Percentiles rank a stretch among this genome's conserved stretches.
phyloP scores from a whole-genome alignment of 53 echinoderm and acorn worm genomes.

The Echinarachnius parma region DNA sequence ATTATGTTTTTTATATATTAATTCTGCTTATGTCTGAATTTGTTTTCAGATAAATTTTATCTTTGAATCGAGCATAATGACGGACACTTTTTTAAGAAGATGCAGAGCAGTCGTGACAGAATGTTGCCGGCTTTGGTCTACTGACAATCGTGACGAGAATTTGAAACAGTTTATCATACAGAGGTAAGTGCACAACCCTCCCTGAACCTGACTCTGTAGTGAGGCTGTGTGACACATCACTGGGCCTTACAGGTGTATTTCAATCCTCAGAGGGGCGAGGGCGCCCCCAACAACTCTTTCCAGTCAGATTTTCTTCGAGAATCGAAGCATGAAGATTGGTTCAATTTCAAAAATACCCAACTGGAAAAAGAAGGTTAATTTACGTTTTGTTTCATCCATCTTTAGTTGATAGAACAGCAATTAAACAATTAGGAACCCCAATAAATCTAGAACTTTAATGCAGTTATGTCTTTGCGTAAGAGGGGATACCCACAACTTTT shows the following conservation, averaged over 20 bases:
- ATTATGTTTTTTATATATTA: no score
- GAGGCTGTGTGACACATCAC: conserved; percentile 8
- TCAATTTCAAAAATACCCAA: no score
- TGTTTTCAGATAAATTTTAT: no score
- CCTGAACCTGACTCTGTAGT: neutral
- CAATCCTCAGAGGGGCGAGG: neutral
- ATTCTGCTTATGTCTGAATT: no score
- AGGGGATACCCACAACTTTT: no score
- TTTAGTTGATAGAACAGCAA: no score
- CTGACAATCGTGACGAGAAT: conserved; percentile 16
- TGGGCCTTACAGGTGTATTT: conserved; percentile 8
- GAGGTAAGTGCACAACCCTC: conserved; percentile 13
- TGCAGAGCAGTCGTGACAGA: conserved; percentile 17
- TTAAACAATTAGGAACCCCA: no score
- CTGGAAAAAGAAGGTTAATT: no score
- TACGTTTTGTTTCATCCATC: no score
- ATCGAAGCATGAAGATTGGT: no score
- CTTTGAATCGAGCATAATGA: conserved; percentile 19
- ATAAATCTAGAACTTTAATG: no score
- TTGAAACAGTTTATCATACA: conserved; percentile 24
- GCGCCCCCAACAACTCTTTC: neutral
- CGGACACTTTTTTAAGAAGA: conserved; percentile 17
- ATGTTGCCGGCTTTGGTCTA: conserved; percentile 12
- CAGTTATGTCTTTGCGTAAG: no score
- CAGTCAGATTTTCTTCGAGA: neutral